Percentiles rank a stretch among this genome's conserved stretches.
Evolutionary conservation across 2,113 vertebrate genomes (phyloP).

Genomic region (Hypocryptadius cinnamomeus): DNA sequence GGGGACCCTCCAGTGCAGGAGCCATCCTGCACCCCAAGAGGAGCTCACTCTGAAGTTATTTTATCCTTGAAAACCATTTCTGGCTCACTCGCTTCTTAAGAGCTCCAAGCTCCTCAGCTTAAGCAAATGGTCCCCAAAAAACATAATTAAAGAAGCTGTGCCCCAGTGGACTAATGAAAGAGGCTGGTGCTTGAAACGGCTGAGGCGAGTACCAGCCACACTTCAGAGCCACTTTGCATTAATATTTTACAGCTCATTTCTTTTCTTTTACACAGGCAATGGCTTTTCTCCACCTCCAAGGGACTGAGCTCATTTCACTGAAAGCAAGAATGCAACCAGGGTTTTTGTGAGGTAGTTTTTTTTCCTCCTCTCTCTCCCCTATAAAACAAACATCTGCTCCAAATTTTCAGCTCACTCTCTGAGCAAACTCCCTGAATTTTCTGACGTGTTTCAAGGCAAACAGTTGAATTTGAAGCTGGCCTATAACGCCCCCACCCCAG

Average conservation of each 20-base stretch:
- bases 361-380: neutral
- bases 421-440: slow-evolving; percentile 25
- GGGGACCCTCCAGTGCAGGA: accelerated
- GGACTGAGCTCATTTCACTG: slow-evolving; percentile 1
- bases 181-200: neutral
- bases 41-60: neutral
- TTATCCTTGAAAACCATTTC: neutral
- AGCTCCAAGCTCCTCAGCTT: neutral
- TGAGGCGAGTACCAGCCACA: neutral
- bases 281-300: neutral
- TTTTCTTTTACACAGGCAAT: neutral
- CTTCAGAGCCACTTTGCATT: neutral
- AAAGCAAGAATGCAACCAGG: neutral
- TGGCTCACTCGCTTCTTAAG: neutral
- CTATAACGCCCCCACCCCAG: neutral
- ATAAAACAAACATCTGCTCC: slow-evolving; percentile 60
- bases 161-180: neutral
- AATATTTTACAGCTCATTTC: neutral
- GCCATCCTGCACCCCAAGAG: neutral
- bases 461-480: neutral
- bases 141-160: neutral
- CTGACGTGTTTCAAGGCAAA: slow-evolving; percentile 17
- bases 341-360: neutral
- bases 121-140: neutral
- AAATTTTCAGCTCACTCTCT: slow-evolving; percentile 33